These are phyloP conservation scores for Parauchenoglanis punctatus DNA, from an alignment of 2,797 vertebrate species.

Conservation along the genomic window DNA sequence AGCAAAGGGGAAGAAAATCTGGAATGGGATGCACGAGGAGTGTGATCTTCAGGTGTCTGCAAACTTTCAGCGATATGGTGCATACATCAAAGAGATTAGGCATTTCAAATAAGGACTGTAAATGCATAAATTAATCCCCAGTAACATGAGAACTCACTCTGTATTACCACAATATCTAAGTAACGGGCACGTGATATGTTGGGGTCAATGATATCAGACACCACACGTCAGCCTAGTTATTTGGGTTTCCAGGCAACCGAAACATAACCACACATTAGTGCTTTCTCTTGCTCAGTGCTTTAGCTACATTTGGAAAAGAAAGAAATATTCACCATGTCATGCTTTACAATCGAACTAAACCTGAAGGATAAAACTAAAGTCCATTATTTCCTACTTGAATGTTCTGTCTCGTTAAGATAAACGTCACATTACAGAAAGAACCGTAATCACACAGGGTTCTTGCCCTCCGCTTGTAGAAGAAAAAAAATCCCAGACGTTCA, in stretches of 20 bases:
- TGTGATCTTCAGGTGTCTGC: not conserved
- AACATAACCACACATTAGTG: not conserved
- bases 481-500: no score
- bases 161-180: not conserved
- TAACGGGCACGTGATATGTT: not conserved
- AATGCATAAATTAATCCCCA: not conserved
- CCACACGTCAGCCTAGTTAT: not conserved
- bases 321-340: not conserved
- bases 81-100: not conserved
- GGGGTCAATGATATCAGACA: not conserved
- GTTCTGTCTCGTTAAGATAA: not conserved
- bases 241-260: not conserved
- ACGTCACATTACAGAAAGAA: not conserved
- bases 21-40: no score
- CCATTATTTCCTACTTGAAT: not conserved
- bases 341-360: not conserved
- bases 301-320: not conserved
- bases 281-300: not conserved
- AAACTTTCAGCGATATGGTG: no score
- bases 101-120: not conserved
- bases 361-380: not conserved
- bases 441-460: not conserved
- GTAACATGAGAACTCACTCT: not conserved
- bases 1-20: no score
- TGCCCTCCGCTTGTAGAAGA: no score